Conservation (phyloP, 1,140 invertebrate genomes). For the Macrocentrus cingulum region DNA sequence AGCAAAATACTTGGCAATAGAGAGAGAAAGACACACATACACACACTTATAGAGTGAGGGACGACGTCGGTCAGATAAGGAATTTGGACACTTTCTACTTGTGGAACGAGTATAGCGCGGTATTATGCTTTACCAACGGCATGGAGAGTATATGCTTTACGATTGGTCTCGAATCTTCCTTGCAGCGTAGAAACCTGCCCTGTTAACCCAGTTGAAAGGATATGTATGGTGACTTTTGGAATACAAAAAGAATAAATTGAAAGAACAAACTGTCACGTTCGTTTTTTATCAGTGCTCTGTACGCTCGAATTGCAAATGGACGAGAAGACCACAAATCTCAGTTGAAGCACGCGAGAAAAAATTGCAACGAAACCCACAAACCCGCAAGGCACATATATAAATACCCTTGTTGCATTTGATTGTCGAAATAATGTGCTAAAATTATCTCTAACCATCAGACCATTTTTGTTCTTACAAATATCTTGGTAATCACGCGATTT, state of each 20-base stretch:
- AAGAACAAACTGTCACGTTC: slow-evolving; percentile 26
- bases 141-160: slow-evolving; percentile 7
- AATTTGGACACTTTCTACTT: slow-evolving; percentile 54
- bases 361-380: background rate
- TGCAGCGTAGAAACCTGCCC: slow-evolving; percentile 25
- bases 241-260: slow-evolving; percentile 4
- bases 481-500: too few species aligned
- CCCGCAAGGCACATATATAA: too few species aligned
- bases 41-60: slow-evolving; percentile 19
- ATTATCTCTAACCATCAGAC: too few species aligned
- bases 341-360: background rate
- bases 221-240: slow-evolving; percentile 19
- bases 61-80: slow-evolving; percentile 32
- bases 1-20: slow-evolving; percentile 11
- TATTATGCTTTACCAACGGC: slow-evolving; percentile 4
- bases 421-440: too few species aligned
- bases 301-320: background rate
- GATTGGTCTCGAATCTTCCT: slow-evolving; percentile 15
- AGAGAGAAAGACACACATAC: slow-evolving; percentile 3
- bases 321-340: background rate
- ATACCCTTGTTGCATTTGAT: too few species aligned
- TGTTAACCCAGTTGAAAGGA: slow-evolving; percentile 29
- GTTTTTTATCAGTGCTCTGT: slow-evolving; percentile 41
- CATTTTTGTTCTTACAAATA: too few species aligned
- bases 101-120: slow-evolving; percentile 35